Evolutionary conservation across 64 coral and sea anemone genomes (phyloP), one percentile per base, ranked within the genome.

Genomic region (Pocillopora damicornis): DNA sequence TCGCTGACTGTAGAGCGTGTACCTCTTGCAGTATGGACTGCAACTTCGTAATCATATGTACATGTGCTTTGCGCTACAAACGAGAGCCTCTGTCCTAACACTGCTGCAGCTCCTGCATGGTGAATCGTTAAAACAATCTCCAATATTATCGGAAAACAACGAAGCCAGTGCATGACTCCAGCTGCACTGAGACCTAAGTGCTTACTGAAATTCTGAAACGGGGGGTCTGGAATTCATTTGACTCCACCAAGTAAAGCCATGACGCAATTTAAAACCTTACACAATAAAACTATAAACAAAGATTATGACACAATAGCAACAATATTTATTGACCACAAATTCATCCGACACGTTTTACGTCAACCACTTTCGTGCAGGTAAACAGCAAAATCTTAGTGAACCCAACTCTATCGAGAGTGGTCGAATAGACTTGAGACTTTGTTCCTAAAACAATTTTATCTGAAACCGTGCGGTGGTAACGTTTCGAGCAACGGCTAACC

Each of bases 21-120:
- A 17, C 93, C 93, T 56, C 93, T 90, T 1, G 89, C 79, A 0
- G 93, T 92, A 13, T 95, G 90, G 13, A 95, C 86, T 10, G 89
- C 86, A 15, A 95, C 79, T 88, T 95, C 81, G 11, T 95, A 95
- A 18, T 79, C 67, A 16, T 95, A 95, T 2, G 89, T 91, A 63
- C 93, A 95, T 35, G 58, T 74, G 20, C 42, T 51, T 4, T 76
- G 59, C 1, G 13, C 61, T 10, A 76, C 89, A 78, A 95, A 88
- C 20, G 74, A 75, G 25, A 94, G 60, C 9, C 57, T 58, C 81
- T 85, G 64, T 12, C 14, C 63, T 37, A 85, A 22, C 67, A 71
- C 18, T 51, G 58, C 13, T 25, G 36, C 17, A 22, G 63, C 64
- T 5, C 17, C 23, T 63, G 9, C 30, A 26, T 26, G 14, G 10